Conservation (phyloP, 37 sponge, comb jelly and placozoan genomes). For the Lycopodina hypogea region DNA sequence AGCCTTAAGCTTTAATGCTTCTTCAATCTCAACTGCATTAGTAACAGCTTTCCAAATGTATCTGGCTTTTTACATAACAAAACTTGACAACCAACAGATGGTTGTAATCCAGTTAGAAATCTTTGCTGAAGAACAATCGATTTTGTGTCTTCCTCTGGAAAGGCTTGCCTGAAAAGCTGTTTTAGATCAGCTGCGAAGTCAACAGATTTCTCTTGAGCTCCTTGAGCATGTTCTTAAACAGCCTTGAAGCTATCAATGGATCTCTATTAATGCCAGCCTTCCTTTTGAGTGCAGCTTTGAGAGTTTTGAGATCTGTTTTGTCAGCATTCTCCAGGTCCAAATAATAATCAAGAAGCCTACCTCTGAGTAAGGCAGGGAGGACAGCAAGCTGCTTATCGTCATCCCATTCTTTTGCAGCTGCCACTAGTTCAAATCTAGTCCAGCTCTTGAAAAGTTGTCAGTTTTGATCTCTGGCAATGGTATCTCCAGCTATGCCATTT, state of each 20-base stretch:
- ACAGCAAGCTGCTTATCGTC: slow-evolving; percentile 1
- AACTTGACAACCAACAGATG: not conserved
- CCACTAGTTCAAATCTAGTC: not conserved
- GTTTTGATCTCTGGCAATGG: too few species aligned
- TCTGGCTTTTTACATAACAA: slow-evolving; percentile 14
- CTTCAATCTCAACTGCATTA: slow-evolving; percentile 25
- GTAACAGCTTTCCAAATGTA: slow-evolving; percentile 20
- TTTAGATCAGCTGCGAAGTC: slow-evolving; percentile 24
- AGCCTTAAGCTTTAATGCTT: slow-evolving; percentile 13
- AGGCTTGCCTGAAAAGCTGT: slow-evolving; percentile 28
- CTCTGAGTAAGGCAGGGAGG: slow-evolving; percentile 7
- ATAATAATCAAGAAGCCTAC: slow-evolving; percentile 32
- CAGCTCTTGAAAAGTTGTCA: not conserved
- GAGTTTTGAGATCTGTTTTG: not conserved
- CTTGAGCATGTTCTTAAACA: slow-evolving; percentile 15
- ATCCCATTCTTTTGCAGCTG: slow-evolving; percentile 10
- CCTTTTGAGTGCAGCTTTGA: slow-evolving; percentile 8
- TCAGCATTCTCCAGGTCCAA: slow-evolving; percentile 6
- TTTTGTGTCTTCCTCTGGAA: slow-evolving; percentile 7
- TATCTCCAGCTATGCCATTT: too few species aligned
- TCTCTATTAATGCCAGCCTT: slow-evolving; percentile 10
- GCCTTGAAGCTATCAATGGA: slow-evolving; percentile 12
- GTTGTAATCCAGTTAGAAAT: slow-evolving; percentile 33
- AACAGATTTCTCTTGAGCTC: slow-evolving; percentile 9
- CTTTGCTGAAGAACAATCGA: slow-evolving; percentile 33